Base-by-base conservation (phyloP, 2,797 vertebrate species). In the Numenius phaeopus region DNA sequence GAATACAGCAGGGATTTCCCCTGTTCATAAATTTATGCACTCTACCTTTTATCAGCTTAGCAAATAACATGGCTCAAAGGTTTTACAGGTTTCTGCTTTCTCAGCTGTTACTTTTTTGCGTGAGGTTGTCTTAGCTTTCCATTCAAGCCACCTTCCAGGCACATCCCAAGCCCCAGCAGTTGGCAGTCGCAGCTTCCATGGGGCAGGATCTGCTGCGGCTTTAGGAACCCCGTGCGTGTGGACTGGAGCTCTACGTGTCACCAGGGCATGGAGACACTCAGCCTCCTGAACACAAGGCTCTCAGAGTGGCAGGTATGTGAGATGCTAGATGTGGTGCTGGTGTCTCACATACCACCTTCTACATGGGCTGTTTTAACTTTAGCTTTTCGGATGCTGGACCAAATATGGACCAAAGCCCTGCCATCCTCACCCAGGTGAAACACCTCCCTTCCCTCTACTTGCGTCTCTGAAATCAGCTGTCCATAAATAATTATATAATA, bases 51-150 rank as follows among this genome's bases (percentile, higher is more conserved):
- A 95, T 96, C 82, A 57, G 37, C 69, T 97, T 93, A 96, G 83
- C 83, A 97, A 97, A 97, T 97, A 97, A 92, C 84, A 90, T 42
- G 71, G 81, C 82, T 94, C 72, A 78, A 95, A 97, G 37, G 42
- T 85, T 97, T 97, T 95, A 46, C 58, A 87, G 92, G 76, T 95
- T 96, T 95, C 76, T 13, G 10, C 52, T 93, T 94, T 93, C 93
- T 94, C 67, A 88, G 66, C 62, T 90, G 52, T 78, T 92, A 86
- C 46, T 5, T 95, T 77, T 87, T 46, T 32, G 40, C 58, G 58
- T 16, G 24, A 83, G 73, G 29, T 54, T 52, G 21, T 57, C 46
- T 80, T 47, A 40, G n/a, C 65, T 52, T n/a, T 65, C 87, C 44
- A 32, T 73, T 90, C 78, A 95, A 89, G 39, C 37, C 16, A 13